Evolutionary conservation across 2,888 invertebrate genomes (phyloP).

Genomic region (Anthophora plumipes): DNA sequence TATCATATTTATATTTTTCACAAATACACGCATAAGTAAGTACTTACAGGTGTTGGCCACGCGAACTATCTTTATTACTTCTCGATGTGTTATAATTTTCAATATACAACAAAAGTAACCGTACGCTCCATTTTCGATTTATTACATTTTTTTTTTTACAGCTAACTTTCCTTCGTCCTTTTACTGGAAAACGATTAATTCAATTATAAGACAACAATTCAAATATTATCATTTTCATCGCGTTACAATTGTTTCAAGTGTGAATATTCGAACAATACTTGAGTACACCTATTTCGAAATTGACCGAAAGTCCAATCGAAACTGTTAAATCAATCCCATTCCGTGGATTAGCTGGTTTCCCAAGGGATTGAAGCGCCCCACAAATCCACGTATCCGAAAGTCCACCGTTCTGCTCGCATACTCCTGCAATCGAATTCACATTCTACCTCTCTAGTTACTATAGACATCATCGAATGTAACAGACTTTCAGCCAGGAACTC

Average conservation of each 20-base stretch:
- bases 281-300: constrained; percentile 24
- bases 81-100: not conserved
- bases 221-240: not conserved
- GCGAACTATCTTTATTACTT: too few species aligned
- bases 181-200: not conserved
- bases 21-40: too few species aligned
- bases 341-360: constrained; percentile 69
- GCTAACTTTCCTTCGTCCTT: too few species aligned
- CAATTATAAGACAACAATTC: not conserved
- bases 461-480: constrained; percentile 40
- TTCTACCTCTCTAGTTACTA: constrained; percentile 32
- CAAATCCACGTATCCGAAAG: constrained; percentile 42
- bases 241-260: not conserved
- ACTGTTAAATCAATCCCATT: constrained; percentile 77
- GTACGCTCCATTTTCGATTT: not conserved
- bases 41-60: too few species aligned
- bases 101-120: not conserved
- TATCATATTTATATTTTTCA: too few species aligned
- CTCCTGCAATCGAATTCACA: constrained; percentile 11
- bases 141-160: too few species aligned
- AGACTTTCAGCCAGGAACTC: constrained; percentile 72
- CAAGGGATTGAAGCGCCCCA: constrained; percentile 52
- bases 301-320: constrained; percentile 5
- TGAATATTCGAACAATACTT: not conserved
- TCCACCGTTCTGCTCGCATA: constrained; percentile 43